Percentiles rank a stretch among this genome's conserved stretches.
phyloP scores from a whole-genome alignment of 2,797 vertebrate genomes.

The Aplochiton taeniatus region DNA sequence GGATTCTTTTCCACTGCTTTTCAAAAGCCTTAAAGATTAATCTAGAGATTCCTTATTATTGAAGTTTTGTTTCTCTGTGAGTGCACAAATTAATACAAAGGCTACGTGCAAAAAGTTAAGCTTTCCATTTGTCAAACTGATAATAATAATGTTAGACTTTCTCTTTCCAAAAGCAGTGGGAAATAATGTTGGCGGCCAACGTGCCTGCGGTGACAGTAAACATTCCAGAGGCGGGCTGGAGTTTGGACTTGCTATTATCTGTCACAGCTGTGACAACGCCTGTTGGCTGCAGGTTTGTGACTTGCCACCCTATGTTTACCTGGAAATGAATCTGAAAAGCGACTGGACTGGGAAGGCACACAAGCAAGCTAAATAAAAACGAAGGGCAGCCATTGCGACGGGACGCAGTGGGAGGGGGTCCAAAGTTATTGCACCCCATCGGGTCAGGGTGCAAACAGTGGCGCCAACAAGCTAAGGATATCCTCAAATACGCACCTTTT shows the following conservation, averaged over 20 bases:
- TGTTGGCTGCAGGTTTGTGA: slow-evolving; percentile 82
- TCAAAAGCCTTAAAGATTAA: slow-evolving; percentile 52
- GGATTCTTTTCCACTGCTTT: slow-evolving; percentile 16
- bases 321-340: slow-evolving; percentile 90
- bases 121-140: slow-evolving; percentile 77
- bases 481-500: slow-evolving; percentile 80
- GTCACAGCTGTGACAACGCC: slow-evolving; percentile 86
- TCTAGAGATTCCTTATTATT: slow-evolving; percentile 38
- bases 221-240: slow-evolving; percentile 84
- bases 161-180: slow-evolving; percentile 69
- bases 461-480: slow-evolving; percentile 70
- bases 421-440: slow-evolving; percentile 73
- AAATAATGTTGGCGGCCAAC: slow-evolving; percentile 83
- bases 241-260: slow-evolving; percentile 79
- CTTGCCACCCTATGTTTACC: slow-evolving; percentile 87
- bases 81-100: slow-evolving; percentile 39
- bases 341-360: slow-evolving; percentile 80
- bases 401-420: slow-evolving; percentile 72
- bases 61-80: slow-evolving; percentile 38
- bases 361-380: slow-evolving; percentile 77
- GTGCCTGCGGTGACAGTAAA: slow-evolving; percentile 89
- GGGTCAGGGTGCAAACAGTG: slow-evolving; percentile 79
- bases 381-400: slow-evolving; percentile 68
- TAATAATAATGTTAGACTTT: slow-evolving; percentile 75
- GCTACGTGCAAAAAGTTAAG: slow-evolving; percentile 70